These are phyloP conservation scores for Chauna torquata DNA, from an alignment of 2,113 vertebrate species.

Conservation along the genomic window DNA sequence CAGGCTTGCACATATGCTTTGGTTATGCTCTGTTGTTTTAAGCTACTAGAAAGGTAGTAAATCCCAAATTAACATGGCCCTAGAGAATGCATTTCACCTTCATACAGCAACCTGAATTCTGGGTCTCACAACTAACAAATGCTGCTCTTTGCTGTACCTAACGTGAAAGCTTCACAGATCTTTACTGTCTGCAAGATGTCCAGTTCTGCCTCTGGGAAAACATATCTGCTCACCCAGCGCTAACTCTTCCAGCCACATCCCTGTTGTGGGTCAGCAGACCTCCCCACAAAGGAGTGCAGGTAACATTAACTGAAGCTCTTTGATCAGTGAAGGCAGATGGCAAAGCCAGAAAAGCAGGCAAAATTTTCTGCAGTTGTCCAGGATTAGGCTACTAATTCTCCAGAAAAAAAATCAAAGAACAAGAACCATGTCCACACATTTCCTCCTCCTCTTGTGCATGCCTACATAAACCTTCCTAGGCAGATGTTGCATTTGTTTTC, in stretches of 20 bases:
- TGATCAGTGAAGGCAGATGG: not conserved
- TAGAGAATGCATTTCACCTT: not conserved
- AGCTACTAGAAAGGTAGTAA: not conserved
- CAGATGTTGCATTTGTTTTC: not conserved
- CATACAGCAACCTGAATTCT: not conserved
- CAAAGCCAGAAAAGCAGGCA: not conserved
- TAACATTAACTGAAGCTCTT: not conserved
- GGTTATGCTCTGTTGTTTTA: not conserved
- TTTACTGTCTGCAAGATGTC: not conserved
- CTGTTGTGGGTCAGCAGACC: not conserved
- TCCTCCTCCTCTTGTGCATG: not conserved
- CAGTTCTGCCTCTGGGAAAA: not conserved
- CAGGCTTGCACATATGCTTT: not conserved
- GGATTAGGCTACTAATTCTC: not conserved
- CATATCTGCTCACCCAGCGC: not conserved
- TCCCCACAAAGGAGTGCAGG: not conserved
- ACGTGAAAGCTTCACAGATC: not conserved
- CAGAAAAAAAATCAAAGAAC: not conserved
- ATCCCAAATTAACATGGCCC: not conserved
- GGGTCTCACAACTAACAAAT: not conserved
- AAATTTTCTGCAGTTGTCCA: not conserved
- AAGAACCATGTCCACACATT: not conserved
- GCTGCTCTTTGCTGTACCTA: not conserved
- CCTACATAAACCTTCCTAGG: not conserved
- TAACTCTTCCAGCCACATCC: not conserved